Base-by-base conservation (phyloP, 2,113 vertebrate species). In the Oreochromis niloticus region DNA sequence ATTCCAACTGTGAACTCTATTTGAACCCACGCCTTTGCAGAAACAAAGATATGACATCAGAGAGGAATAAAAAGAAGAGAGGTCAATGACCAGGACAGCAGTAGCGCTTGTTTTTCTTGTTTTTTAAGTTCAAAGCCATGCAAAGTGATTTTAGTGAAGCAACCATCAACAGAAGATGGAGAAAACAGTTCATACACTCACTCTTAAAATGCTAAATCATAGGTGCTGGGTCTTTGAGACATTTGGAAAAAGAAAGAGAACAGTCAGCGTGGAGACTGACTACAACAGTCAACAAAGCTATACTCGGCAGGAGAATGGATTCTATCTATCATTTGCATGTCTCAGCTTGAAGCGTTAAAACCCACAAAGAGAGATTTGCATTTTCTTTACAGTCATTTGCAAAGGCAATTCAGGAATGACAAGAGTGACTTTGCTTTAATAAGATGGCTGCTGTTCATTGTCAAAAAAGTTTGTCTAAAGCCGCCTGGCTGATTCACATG, bases 361-460 rank as follows among this genome's bases (percentile, higher is more conserved):
- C 30, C 83, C 83, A 94, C 92, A 94, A 92, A 85, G 85, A 84
- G n/a, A 86, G 85, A 94, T 95, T 95, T 95, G 92, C 92, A 94
- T 94, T 90, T 59, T 87, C 73, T 89, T 86, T 71, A 57, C 56
- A 87, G 88, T 89, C 84, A 91, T 95, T 94, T 95, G 92, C 93
- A 93, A 93, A 94, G 80, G 91, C 88, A 87, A 90, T 95, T 92
- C 80, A 92, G 88, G 91, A 92, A 90, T 80, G 82, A 90, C 34
- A 88, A 82, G 85, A 83, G 83, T n/a, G 81, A 4, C 81, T 87
- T 80, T 80, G 71, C 86, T 57, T 56, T 73, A 80, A 81, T 39
- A 80, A 50, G 14, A 80, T 34, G 34, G 63, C 85, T 81, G 83
- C 48, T 59, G 54, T 87, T 71, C 34, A 79, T 87, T 89, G 87